Base-by-base conservation (phyloP, 2,888 invertebrate species). In the Nineta flava region DNA sequence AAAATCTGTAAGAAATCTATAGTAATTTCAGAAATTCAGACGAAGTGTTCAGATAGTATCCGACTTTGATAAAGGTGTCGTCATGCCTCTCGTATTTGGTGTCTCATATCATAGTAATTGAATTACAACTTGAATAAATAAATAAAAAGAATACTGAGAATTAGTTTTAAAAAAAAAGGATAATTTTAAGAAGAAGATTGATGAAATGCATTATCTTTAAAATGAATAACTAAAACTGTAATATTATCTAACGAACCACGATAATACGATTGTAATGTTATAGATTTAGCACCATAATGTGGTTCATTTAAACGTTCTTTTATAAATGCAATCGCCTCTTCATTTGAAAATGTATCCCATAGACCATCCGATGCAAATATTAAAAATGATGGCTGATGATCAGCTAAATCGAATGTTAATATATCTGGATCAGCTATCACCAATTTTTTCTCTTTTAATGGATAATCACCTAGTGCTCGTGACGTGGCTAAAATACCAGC, bases 381-480 rank as follows among this genome's bases (percentile, higher is more conserved):
- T 57, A 95, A 69, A 67, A 96, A 96, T 71, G 83, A 78, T 1
- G 93, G 92, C 61, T 82, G 83, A 61, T 87, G 83, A 66, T 91
- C 87, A 51, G 76, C 75, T 51, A 95, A 71, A 67, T 94, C 87
- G 63, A 95, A 94, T 31, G 91, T 87, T 58, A 92, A 71, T 57
- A 96, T 88, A 65, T 96, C 95, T 7, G 96, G 96, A 65, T 94
- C 91, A 3, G 95, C 94, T 56, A 93, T 94, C 50, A 96, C 87
- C 61, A 93, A 78, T 64, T 87, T 90, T 63, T 86, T 87, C 63
- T 92, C 92, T 69, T 96, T 96, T 17, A 96, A 70, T 2, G 94
- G 93, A 67, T 91, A 94, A 70, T 96, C 96, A 15, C 93, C 96
- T 60, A 96, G 76, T 1, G 96, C 95, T 54, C 95, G 73, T 9